Conservation (phyloP, 2,113 vertebrate genomes). For the Equus przewalskii region DNA sequence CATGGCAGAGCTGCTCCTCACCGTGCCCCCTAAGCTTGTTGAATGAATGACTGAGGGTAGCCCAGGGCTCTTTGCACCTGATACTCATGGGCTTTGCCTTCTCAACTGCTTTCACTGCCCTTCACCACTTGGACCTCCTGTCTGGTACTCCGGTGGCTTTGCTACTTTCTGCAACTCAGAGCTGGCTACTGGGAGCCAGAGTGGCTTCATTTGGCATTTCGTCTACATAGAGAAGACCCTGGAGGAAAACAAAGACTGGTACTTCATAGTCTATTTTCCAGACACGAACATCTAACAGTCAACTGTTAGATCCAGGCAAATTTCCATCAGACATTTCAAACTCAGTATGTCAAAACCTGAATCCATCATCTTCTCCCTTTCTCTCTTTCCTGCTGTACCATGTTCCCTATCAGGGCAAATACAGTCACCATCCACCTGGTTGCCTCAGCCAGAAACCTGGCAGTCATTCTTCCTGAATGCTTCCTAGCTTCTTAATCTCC, state of each 20-base stretch:
- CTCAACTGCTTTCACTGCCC: not conserved
- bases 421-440: not conserved
- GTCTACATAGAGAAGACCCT: not conserved
- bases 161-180: not conserved
- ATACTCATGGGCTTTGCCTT: not conserved
- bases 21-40: not conserved
- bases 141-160: not conserved
- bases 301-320: not conserved
- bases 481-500: not conserved
- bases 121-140: not conserved
- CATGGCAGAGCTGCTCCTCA: not conserved
- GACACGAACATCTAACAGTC: not conserved
- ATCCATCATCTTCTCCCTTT: not conserved
- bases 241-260: not conserved
- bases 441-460: not conserved
- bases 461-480: not conserved
- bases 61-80: not conserved
- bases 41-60: not conserved
- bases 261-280: not conserved
- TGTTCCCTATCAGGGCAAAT: not conserved
- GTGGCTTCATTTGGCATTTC: constrained; percentile 24
- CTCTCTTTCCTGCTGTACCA: not conserved
- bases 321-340: constrained; percentile 31
- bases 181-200: not conserved
- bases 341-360: not conserved